phyloP scores from a whole-genome alignment of 1,140 invertebrate genomes.

The roundworm (Caenorhabditis elegans) region DNA sequence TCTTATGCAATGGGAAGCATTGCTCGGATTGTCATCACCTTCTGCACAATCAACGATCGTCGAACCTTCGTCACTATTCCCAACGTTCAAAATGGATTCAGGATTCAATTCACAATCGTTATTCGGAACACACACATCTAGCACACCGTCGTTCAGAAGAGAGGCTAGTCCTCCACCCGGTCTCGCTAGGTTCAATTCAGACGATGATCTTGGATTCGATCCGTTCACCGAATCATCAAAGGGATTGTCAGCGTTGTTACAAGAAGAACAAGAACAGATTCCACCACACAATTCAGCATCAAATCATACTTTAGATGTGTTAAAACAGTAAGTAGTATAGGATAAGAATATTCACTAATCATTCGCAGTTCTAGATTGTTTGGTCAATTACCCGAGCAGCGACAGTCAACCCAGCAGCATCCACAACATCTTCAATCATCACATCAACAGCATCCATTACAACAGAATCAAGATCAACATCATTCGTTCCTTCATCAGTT shows the following conservation, averaged over 20 bases:
- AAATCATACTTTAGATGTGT: neutral
- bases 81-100: neutral
- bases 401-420: neutral
- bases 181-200: slow-evolving; percentile 6
- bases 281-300: neutral
- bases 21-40: slow-evolving; percentile 46
- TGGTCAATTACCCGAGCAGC: neutral
- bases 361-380: slow-evolving; percentile 26
- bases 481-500: neutral
- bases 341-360: neutral
- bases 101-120: neutral
- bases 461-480: neutral
- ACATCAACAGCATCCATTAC: neutral
- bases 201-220: slow-evolving; percentile 55
- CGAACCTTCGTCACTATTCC: neutral
- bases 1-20: slow-evolving; percentile 44
- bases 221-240: slow-evolving; percentile 60
- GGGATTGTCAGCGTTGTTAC: slow-evolving; percentile 54
- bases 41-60: slow-evolving; percentile 35
- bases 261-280: slow-evolving; percentile 54
- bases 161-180: neutral
- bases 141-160: slow-evolving; percentile 28
- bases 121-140: slow-evolving; percentile 12
- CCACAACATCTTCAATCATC: neutral
- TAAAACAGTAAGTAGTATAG: neutral